Evolutionary conservation across 2,113 vertebrate species (phyloP), one percentile per base, ranked within the genome.

Genomic region (Fregetta grallaria): DNA sequence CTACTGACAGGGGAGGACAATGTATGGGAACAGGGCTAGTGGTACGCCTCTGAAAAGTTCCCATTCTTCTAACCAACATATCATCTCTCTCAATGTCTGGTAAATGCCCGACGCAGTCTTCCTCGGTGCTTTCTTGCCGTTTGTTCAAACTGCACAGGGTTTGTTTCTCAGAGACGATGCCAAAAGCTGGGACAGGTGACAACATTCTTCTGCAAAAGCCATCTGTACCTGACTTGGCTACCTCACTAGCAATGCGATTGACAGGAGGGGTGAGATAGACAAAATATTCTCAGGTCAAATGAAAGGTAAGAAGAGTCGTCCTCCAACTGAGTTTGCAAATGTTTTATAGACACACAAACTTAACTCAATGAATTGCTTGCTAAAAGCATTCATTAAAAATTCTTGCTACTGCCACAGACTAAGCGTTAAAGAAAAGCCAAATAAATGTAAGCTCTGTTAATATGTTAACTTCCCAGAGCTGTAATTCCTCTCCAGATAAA

Each of bases 41-140:
- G 3, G 80, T 65, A 84, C 13, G 91, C 92, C 98, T 98, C 23
- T 94, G 98, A 72, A 97, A 98, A 22, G 85, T 94, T 82, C 97
- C 90, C 22, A 98, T 97, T 94, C 98, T 98, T 65, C 98, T 98
- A 81, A 98, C 96, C 97, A 98, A 95, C 98, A 98, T 98, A 90
- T 99, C 98, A 75, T 99, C 98, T 94, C 98, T 98, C 78, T 98
- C 97, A 87, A 96, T 78, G 85, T 99, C 98, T 62, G 98, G 98
- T 52, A 95, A 58, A 30, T 6, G 74, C 50, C 50, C 66, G 15
- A 96, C 85, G 16, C 97, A 95, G 71, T 98, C 98, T 86, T 98
- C 93, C 71, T 97, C 49, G 3, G 91, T 58, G 78, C 30, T 67
- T 81, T 88, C 79, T 17, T 82, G 87, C 67, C 10, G 17, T 73